A percentile compares a stretch with the other conserved stretches of the same genome.
Evolutionary conservation across 2,888 invertebrate genomes (phyloP).

Genomic region (Gymnocheta viridis): DNA sequence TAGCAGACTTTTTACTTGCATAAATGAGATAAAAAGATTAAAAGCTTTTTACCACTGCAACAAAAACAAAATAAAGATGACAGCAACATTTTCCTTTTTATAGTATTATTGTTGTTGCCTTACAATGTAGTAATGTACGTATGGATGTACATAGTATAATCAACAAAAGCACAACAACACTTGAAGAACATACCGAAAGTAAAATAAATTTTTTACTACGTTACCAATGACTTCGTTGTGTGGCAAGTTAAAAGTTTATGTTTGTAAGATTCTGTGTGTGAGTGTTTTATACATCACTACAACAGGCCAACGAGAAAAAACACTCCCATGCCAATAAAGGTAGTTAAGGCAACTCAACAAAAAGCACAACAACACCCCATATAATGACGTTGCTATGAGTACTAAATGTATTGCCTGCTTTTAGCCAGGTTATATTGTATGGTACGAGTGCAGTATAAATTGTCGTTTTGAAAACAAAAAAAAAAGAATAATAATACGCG

Average conservation of each 20-base stretch:
- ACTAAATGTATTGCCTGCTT: slow-evolving; percentile 21
- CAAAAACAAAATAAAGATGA: slow-evolving; percentile 1
- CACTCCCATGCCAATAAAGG: not conserved
- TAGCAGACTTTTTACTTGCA: not conserved
- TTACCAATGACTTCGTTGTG: slow-evolving; percentile 29
- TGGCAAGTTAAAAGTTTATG: slow-evolving; percentile 37
- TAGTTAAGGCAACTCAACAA: slow-evolving; percentile 17
- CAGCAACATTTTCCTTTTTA: not conserved
- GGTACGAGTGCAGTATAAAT: not conserved
- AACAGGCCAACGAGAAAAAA: not conserved
- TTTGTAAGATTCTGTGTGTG: not conserved
- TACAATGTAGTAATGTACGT: slow-evolving; percentile 16
- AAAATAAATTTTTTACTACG: slow-evolving; percentile 25
- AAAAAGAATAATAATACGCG: not conserved
- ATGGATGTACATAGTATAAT: too few species aligned
- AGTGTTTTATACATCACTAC: not conserved
- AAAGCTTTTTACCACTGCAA: slow-evolving; percentile 54
- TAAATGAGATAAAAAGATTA: not conserved
- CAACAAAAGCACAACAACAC: slow-evolving; percentile 23
- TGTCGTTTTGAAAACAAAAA: not conserved
- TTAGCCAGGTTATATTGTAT: not conserved
- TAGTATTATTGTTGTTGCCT: slow-evolving; percentile 10
- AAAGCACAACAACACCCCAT: slow-evolving; percentile 21
- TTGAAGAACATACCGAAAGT: slow-evolving; percentile 12
- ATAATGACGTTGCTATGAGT: slow-evolving; percentile 56